These are phyloP conservation scores for Ovis canadensis DNA, from an alignment of 2,113 vertebrate genomes.

Conservation along the genomic window DNA sequence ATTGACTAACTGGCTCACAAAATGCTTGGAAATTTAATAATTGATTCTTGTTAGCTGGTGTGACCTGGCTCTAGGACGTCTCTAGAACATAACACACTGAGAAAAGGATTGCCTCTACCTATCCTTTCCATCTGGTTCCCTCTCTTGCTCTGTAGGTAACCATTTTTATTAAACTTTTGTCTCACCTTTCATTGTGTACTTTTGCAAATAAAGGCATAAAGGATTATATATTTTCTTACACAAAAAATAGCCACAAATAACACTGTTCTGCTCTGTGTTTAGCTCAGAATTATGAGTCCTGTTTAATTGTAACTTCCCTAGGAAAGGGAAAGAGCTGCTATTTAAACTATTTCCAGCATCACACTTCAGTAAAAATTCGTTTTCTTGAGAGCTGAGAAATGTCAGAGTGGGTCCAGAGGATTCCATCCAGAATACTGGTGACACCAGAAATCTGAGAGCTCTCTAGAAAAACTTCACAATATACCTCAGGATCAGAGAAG, in stretches of 20 bases:
- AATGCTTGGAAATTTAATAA: background rate
- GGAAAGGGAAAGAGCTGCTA: background rate
- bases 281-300: background rate
- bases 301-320: background rate
- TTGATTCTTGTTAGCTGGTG: background rate
- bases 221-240: background rate
- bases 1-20: background rate
- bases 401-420: background rate
- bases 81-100: background rate
- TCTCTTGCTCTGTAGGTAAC: background rate
- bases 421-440: background rate
- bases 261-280: background rate
- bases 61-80: background rate
- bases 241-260: background rate
- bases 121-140: background rate
- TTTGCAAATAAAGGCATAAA: background rate
- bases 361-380: background rate
- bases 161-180: background rate
- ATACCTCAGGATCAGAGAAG: background rate
- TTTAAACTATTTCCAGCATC: background rate
- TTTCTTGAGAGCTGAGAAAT: background rate
- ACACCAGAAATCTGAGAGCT: background rate
- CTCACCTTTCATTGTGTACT: background rate
- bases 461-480: background rate
- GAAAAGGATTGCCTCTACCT: background rate